These are phyloP conservation scores for Micrasema longulum DNA, from an alignment of 1,140 invertebrate genomes.

Conservation along the genomic window DNA sequence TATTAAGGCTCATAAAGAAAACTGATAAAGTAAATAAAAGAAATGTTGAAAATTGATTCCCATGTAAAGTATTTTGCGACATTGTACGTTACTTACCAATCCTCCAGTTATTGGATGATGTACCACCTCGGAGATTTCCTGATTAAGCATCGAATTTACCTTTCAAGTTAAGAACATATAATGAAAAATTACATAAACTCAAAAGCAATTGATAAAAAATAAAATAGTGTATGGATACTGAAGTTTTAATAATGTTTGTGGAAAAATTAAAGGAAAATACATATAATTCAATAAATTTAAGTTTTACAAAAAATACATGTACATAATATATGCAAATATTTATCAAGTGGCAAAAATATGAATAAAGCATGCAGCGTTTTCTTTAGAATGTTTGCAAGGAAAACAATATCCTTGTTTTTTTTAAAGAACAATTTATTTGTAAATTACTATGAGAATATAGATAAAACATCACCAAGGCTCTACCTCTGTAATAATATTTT, in stretches of 20 bases:
- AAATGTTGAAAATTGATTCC: not conserved
- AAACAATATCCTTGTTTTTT: constrained; percentile 14
- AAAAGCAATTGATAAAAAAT: constrained; percentile 9
- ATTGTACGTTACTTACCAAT: constrained; percentile 1
- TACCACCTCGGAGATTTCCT: not conserved
- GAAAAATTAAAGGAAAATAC: no score
- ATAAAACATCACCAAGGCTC: no score
- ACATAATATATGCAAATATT: no score
- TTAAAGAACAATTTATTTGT: no score
- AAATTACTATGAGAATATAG: no score
- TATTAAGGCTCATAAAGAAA: not conserved
- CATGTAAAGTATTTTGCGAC: constrained; percentile 1
- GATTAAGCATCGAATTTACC: constrained; percentile 12
- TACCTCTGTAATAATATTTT: no score
- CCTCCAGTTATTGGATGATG: constrained; percentile 19
- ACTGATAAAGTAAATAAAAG: not conserved
- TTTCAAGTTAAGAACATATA: constrained; percentile 28
- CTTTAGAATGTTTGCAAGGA: constrained; percentile 50
- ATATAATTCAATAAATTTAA: not conserved
- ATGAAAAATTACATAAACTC: constrained; percentile 15
- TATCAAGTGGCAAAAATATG: not conserved
- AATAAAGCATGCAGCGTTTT: constrained; percentile 52
- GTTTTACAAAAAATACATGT: no score
- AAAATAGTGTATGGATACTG: not conserved
- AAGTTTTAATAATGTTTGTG: constrained; percentile 1